Evolutionary conservation across 2,888 invertebrate species (phyloP).

Genomic region (Sinelater perroti): DNA sequence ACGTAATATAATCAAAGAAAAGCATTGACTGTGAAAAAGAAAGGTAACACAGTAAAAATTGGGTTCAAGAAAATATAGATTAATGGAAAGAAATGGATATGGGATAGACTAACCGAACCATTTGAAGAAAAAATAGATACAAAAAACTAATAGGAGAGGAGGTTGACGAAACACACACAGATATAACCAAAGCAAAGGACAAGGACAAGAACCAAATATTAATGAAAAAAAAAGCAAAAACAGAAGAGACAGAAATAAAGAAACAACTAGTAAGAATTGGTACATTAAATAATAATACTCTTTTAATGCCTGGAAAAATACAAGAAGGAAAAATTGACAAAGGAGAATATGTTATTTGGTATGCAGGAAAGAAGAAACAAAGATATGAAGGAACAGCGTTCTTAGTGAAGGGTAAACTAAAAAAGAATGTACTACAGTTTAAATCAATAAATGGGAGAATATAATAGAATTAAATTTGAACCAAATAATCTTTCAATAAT

Average conservation of each 20-base stretch:
- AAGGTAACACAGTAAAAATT: neutral
- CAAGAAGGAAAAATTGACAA: constrained; percentile 3
- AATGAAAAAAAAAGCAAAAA: constrained; percentile 15
- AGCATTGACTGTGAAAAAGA: constrained; percentile 1
- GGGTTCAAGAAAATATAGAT: constrained; percentile 15
- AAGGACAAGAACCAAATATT: constrained; percentile 8
- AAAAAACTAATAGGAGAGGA: constrained; percentile 8
- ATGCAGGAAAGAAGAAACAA: constrained; percentile 2
- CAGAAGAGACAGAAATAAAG: constrained; percentile 9
- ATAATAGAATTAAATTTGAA: too few relatives aligned
- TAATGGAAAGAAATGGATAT: too few relatives aligned
- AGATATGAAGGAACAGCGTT: constrained; percentile 12
- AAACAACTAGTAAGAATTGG: constrained; percentile 4
- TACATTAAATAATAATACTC: constrained; percentile 1
- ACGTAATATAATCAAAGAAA: constrained; percentile 12
- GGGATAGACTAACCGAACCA: constrained; percentile 2
- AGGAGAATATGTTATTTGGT: constrained; percentile 17
- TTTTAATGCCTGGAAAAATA: constrained; percentile 7
- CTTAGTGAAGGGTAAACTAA: constrained; percentile 9
- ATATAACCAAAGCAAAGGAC: neutral
- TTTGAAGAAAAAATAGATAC: constrained; percentile 10
- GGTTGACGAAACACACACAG: neutral
- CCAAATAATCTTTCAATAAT: too few relatives aligned
- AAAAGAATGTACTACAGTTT: constrained; percentile 7
- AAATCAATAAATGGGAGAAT: neutral